Evolutionary conservation across 1,140 invertebrate genomes (phyloP), one percentile per base, ranked within the genome.

Genomic region (Trichomalopsis sarcophagae): DNA sequence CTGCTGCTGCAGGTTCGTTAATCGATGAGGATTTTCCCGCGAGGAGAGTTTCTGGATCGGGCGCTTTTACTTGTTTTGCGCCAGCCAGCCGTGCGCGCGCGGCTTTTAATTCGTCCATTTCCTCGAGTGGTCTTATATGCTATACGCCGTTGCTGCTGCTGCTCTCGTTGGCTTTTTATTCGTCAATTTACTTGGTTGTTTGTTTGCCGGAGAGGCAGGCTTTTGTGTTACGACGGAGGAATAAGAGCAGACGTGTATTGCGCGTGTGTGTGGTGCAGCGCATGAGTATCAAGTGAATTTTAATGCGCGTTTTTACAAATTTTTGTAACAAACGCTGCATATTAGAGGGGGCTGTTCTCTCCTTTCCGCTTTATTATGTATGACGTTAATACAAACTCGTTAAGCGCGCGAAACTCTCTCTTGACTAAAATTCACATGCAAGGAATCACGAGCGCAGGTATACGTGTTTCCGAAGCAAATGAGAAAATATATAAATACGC

Each of bases 21-120:
- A 83, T 83, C 50, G 73, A 83, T 83, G 50, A 33, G 73, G 30
- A 76, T 83, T 83, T 83, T 76, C 73, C 50, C 5, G n/a, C n/a
- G 23, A 2, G 23, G 55, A 62, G 55, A 62, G 55, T 62, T 62
- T 62, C 55, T 62, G 55, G 21, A 62, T 62, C 21, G 17, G 17
- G 17, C 55, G 55, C 76, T 17, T 27, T 55, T 78, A 21, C 77
- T 79, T 62, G 40, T 55, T 47, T n/a, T 79, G 27, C 14, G 27
- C 17, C 4, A 33, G n/a, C 44, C 44, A 6, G 2, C 2, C 33
- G 33, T 6, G 33, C 33, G 33, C 33, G 33, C 33, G 14, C 23
- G 30, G 50, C 30, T 62, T 62, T 33, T 40, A 27, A 44, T 80
- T 80, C 78, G 33, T 69, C 23, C 21, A 69, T 44, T 40, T 68